A percentile compares a stretch with the other conserved stretches of the same genome.
phyloP scores from a whole-genome alignment of 2,797 vertebrate genomes.

The Lagodon rhomboides region DNA sequence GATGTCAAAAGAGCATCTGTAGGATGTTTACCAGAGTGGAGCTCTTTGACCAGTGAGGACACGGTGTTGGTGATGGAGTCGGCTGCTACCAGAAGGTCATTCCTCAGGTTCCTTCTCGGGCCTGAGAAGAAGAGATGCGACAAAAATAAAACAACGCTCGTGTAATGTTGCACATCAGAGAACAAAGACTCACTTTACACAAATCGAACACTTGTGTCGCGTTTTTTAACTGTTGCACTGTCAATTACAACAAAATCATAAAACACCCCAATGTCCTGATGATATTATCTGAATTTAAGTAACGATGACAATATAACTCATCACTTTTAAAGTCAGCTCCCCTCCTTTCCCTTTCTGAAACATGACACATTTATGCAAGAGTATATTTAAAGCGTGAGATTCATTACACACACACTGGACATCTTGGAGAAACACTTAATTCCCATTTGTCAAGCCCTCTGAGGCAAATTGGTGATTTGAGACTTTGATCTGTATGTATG shows the following conservation, averaged over 20 bases:
- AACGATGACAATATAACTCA: neutral
- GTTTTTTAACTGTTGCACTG: no score
- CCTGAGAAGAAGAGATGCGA: slow-evolving; percentile 79
- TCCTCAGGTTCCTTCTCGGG: slow-evolving; percentile 92
- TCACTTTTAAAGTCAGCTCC: neutral
- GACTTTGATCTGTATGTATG: neutral
- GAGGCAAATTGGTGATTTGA: neutral
- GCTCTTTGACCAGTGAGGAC: slow-evolving; percentile 97
- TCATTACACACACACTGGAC: neutral
- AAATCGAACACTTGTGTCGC: no score
- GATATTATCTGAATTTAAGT: no score
- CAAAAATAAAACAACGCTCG: neutral
- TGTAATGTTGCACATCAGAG: neutral
- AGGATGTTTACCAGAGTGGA: slow-evolving; percentile 90
- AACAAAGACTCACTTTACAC: neutral
- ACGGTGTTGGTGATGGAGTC: slow-evolving; percentile 98
- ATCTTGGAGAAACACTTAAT: neutral
- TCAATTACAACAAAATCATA: no score
- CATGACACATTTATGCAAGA: neutral
- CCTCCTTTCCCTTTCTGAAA: neutral
- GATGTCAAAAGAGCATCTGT: neutral
- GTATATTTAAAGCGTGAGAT: neutral
- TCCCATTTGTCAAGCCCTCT: neutral
- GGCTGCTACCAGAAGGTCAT: slow-evolving; percentile 95
- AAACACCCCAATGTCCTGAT: no score